Evolutionary conservation across 64 coral and sea anemone species (phyloP), one percentile per base, ranked within the genome.

Genomic region (Exaiptasia diaphana): DNA sequence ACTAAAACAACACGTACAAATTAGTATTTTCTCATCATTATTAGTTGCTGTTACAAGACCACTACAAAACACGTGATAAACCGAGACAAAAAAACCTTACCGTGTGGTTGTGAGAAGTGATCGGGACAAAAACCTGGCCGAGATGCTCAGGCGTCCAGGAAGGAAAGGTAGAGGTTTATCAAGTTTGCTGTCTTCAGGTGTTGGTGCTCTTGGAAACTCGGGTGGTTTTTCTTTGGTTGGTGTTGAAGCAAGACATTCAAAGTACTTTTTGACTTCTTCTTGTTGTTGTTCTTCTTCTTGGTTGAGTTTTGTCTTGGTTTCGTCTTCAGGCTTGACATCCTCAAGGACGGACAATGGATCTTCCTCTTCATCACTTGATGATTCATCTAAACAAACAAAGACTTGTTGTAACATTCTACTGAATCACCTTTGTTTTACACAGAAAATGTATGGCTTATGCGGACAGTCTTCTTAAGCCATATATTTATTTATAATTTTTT

Each of bases 41-140:
- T 5, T n/a, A n/a, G n/a, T 65, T 18, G 32, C 14, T 35, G 29
- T 65, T 35, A 11, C 0, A 38, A 65, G 14, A 36, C 32, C 0
- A 35, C 31, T 35, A n/a, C 57, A 61, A 61, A 3, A 61, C 50
- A 3, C 13, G 50, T 2, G 2, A 9, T 22, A 23, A 56, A 12
- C 20, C 13, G 27, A 10, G 7, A 56, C 27, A 21, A 5, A 55
- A 15, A 55, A 55, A 14, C 0, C 31, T 64, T 18, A 65, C 61
- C 61, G 61, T 20, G 61, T 37, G 38, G 12, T 64, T 20, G 61
- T 37, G 14, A 65, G 82, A 49, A 74, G 70, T 21, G 82, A 85
- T 24, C 82, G 68, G 10, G 84, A 87, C 18, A 87, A 59, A 40
- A 87, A 87, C 23, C 84, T 32, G 11, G 84, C 84, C 29, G 84